These are phyloP conservation scores for Lathamus discolor DNA, from an alignment of 2,113 vertebrate genomes.

Conservation along the genomic window DNA sequence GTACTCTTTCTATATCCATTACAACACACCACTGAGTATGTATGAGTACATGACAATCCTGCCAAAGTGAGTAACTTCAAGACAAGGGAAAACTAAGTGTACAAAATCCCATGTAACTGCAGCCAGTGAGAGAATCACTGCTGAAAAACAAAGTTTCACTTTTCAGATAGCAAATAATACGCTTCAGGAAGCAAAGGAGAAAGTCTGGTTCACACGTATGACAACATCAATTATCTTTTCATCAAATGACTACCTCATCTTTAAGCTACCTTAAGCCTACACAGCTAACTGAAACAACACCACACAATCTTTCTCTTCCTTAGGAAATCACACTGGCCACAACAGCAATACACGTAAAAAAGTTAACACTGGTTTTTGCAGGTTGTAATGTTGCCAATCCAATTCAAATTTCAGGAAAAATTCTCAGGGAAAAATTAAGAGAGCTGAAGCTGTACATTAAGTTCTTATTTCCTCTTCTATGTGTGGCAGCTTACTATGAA, in stretches of 20 bases:
- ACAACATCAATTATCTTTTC: background rate
- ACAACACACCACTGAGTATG: background rate
- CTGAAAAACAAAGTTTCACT: background rate
- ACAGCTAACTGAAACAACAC: background rate
- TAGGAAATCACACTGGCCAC: background rate
- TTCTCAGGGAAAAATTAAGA: background rate
- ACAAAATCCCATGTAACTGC: background rate
- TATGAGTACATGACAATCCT: fast-evolving
- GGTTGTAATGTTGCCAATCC: background rate
- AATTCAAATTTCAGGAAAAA: background rate
- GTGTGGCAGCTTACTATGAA: background rate
- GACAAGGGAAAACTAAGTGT: background rate
- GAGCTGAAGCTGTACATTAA: background rate
- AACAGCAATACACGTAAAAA: background rate
- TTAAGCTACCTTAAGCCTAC: background rate
- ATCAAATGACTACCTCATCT: background rate
- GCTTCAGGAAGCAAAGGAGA: background rate
- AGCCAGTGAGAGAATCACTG: background rate
- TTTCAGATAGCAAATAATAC: fast-evolving
- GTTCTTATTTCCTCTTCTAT: background rate
- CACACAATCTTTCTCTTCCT: background rate
- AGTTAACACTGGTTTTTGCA: background rate
- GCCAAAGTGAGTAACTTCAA: background rate
- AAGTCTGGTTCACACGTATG: background rate
- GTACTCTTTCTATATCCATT: background rate